These are phyloP conservation scores for Lagopus leucura DNA, from an alignment of 2,113 vertebrate species.

Conservation along the genomic window DNA sequence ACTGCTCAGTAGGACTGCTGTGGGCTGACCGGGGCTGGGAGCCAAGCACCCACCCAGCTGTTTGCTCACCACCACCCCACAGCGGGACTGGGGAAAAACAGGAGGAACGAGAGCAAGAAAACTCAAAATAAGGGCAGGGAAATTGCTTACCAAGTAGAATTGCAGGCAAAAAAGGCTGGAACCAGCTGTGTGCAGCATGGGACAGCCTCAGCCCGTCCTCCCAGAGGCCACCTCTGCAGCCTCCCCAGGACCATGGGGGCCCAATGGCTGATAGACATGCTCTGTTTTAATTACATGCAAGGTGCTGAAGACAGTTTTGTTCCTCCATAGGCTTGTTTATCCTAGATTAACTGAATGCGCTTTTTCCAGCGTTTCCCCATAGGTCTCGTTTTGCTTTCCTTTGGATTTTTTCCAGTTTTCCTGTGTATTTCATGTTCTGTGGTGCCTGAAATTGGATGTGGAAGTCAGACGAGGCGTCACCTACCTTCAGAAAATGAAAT, in stretches of 20 bases:
- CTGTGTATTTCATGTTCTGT: background rate
- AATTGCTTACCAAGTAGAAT: background rate
- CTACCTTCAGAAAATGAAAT: constrained; percentile 15
- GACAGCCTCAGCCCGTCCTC: background rate
- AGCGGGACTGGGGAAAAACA: background rate
- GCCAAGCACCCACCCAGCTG: background rate
- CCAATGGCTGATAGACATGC: background rate
- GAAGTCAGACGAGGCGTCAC: background rate
- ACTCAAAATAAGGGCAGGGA: background rate
- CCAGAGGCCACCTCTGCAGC: background rate
- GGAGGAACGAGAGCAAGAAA: background rate
- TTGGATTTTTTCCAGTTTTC: background rate
- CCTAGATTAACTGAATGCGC: background rate
- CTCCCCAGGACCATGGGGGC: background rate
- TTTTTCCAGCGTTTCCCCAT: background rate
- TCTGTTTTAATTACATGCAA: background rate
- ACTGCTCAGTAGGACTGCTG: background rate
- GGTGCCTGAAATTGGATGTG: background rate
- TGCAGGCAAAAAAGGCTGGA: background rate
- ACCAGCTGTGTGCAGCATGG: background rate
- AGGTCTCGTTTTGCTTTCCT: background rate
- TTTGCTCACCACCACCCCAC: fast-evolving
- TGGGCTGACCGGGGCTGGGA: background rate
- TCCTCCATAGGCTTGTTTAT: background rate
- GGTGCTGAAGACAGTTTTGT: background rate